phyloP scores from a whole-genome alignment of 2,797 vertebrate genomes.

The Pterois miles region DNA sequence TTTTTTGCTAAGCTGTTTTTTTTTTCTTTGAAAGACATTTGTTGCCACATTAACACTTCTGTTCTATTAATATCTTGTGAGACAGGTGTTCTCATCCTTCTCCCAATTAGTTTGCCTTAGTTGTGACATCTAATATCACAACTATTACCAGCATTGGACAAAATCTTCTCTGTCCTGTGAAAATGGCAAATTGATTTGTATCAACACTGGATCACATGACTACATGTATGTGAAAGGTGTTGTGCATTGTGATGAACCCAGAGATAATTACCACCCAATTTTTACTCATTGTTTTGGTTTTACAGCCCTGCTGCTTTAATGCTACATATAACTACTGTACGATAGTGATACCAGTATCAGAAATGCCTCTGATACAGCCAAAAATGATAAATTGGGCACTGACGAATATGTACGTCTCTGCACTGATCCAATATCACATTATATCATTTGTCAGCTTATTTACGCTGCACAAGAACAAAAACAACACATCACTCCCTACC shows the following conservation, averaged over 20 bases:
- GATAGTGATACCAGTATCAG: not conserved
- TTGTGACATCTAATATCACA: conserved; percentile 15
- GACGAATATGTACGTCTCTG: not conserved
- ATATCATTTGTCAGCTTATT: not conserved
- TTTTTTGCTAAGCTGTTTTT: conserved; percentile 20
- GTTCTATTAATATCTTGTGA: conserved; percentile 11
- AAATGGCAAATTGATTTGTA: not conserved
- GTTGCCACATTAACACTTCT: conserved; percentile 22
- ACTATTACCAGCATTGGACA: not conserved
- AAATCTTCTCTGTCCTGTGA: not conserved
- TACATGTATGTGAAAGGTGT: not conserved
- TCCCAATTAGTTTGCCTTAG: conserved; percentile 23
- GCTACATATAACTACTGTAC: not conserved
- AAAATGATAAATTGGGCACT: not conserved
- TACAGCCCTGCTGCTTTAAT: not conserved
- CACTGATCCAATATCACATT: no score
- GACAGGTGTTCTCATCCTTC: conserved; percentile 41
- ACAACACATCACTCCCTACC: not conserved
- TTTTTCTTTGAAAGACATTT: not conserved
- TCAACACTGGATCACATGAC: not conserved
- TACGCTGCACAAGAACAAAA: not conserved
- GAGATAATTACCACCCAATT: not conserved
- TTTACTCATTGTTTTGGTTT: not conserved
- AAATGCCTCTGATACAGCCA: not conserved
- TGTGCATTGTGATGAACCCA: not conserved